A percentile compares a stretch with the other conserved stretches of the same genome.
Evolutionary conservation across 1,140 invertebrate genomes (phyloP).

Genomic region (Magallana gigas): DNA sequence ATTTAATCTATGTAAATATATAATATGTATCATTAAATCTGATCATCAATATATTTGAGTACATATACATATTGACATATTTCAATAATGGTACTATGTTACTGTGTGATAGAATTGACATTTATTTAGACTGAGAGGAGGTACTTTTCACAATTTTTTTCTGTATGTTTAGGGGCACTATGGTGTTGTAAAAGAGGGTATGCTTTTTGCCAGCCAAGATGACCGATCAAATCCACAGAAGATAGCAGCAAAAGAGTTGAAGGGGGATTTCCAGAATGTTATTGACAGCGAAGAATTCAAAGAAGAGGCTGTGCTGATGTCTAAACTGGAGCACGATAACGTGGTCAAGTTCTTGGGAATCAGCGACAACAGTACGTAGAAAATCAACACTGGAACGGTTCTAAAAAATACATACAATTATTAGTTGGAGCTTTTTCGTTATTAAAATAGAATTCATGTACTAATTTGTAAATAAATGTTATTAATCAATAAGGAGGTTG

Average conservation of each 20-base stretch:
- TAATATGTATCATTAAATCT: too few species aligned
- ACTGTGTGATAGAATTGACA: too few species aligned
- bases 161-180: conserved; percentile 53
- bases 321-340: conserved; percentile 44
- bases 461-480: too few species aligned
- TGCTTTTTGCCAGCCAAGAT: neutral
- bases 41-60: too few species aligned
- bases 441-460: neutral
- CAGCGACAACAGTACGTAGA: conserved; percentile 52
- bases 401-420: too few species aligned
- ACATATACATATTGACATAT: too few species aligned
- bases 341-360: conserved; percentile 51
- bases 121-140: too few species aligned
- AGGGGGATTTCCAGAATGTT: conserved; percentile 42
- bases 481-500: too few species aligned
- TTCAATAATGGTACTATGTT: too few species aligned
- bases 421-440: too few species aligned
- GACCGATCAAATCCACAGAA: neutral
- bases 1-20: too few species aligned
- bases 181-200: conserved; percentile 49
- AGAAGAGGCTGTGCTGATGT: conserved; percentile 47
- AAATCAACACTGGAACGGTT: neutral
- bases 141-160: neutral
- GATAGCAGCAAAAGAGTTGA: conserved; percentile 47
- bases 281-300: conserved; percentile 48